phyloP scores from a whole-genome alignment of 2,797 vertebrate species.

The Sus cebifrons region DNA sequence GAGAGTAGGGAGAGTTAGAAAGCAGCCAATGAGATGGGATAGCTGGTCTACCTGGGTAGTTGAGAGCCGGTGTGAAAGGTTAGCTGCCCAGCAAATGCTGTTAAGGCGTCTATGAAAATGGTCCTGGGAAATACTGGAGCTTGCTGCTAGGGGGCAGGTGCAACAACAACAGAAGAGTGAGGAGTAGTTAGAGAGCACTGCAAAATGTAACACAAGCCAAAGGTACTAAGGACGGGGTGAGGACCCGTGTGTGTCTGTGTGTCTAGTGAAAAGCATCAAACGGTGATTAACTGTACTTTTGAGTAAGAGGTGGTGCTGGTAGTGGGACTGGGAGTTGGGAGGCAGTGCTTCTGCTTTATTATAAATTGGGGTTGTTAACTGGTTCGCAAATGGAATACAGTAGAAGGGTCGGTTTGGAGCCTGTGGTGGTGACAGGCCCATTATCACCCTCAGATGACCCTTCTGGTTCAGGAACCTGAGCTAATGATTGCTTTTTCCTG shows the following conservation, averaged over 20 bases:
- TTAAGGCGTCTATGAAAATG: fast-evolving
- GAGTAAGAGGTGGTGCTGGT: background rate
- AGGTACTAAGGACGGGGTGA: background rate
- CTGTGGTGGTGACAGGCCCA: background rate
- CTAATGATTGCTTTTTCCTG: constrained; percentile 70
- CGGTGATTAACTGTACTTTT: background rate
- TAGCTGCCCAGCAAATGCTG: background rate
- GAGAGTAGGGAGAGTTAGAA: background rate
- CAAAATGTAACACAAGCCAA: background rate
- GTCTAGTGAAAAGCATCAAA: background rate
- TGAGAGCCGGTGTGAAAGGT: background rate
- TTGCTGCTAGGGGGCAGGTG: background rate
- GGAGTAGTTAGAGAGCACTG: background rate
- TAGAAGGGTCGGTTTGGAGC: background rate
- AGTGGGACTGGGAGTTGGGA: background rate
- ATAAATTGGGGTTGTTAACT: background rate
- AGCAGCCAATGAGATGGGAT: background rate
- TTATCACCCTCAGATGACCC: constrained; percentile 40
- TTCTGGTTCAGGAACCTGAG: constrained; percentile 76
- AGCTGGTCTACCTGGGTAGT: background rate
- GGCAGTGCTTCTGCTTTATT: background rate
- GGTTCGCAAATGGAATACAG: background rate
- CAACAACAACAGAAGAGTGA: fast-evolving
- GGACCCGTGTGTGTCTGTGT: fast-evolving
- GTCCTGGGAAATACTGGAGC: background rate